phyloP scores from a whole-genome alignment of 2,888 invertebrate species.

The Chrysina gloriosa region DNA sequence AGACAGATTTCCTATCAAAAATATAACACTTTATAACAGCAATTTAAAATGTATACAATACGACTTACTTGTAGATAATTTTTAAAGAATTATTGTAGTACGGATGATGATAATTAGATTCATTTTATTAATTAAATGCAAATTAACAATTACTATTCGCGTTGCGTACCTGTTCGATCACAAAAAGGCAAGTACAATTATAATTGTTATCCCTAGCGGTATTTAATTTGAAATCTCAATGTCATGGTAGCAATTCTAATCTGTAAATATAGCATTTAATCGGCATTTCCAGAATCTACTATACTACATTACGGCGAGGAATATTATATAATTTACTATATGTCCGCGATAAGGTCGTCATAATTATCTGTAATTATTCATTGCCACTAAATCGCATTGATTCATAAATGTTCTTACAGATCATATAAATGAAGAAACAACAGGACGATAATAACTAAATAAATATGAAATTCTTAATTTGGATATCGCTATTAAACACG shows the following conservation, averaged over 20 bases:
- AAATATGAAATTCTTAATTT: conserved; percentile 1
- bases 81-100: too few species aligned
- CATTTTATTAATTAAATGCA: too few species aligned
- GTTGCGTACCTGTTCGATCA: too few species aligned
- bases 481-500: conserved; percentile 38
- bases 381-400: not conserved
- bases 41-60: too few species aligned
- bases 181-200: too few species aligned
- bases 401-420: not conserved
- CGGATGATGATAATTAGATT: too few species aligned
- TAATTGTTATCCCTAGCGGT: too few species aligned
- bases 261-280: not conserved
- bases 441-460: not conserved
- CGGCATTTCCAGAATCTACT: not conserved
- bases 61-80: too few species aligned
- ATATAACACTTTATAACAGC: too few species aligned
- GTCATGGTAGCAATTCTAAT: not conserved
- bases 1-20: too few species aligned
- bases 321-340: conserved; percentile 22
- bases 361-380: conserved; percentile 18
- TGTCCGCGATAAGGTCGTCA: not conserved
- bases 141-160: too few species aligned
- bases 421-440: not conserved
- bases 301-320: not conserved
- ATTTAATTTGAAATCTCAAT: not conserved